A percentile compares a stretch with the other conserved stretches of the same genome.
These are phyloP conservation scores for Egretta garzetta DNA, from an alignment of 2,113 vertebrate species.

Conservation along the genomic window DNA sequence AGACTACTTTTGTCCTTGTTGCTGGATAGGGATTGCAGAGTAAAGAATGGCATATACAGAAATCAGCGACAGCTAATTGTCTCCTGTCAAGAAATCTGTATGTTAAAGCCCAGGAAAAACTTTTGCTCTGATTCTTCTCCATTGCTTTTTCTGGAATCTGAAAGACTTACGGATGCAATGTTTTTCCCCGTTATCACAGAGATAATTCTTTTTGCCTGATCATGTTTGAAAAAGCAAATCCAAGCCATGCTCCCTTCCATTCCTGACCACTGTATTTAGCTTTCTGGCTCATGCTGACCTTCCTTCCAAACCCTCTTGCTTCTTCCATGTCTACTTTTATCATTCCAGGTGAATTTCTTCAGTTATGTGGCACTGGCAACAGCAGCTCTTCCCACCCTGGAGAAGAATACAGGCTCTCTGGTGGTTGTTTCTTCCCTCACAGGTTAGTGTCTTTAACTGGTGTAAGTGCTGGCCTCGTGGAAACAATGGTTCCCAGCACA, in stretches of 20 bases:
- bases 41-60: neutral
- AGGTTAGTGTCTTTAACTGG: slow-evolving; percentile 69
- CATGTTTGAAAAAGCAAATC: neutral
- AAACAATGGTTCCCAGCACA: neutral
- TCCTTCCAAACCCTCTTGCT: neutral
- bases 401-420: slow-evolving; percentile 79
- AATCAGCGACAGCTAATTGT: neutral
- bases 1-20: neutral
- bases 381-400: slow-evolving; percentile 79
- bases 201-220: neutral
- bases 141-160: neutral
- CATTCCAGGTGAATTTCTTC: slow-evolving; percentile 86
- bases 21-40: neutral
- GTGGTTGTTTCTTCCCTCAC: slow-evolving; percentile 85
- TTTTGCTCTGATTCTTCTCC: neutral
- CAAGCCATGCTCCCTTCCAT: neutral
- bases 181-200: neutral
- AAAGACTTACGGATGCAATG: neutral
- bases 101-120: neutral
- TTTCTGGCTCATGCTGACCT: neutral
- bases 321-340: neutral
- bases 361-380: slow-evolving; percentile 84
- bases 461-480: neutral
- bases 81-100: neutral
- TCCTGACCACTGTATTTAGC: neutral